These are phyloP conservation scores for Andricus grossulariae DNA, from an alignment of 1,140 invertebrate genomes.

Conservation along the genomic window DNA sequence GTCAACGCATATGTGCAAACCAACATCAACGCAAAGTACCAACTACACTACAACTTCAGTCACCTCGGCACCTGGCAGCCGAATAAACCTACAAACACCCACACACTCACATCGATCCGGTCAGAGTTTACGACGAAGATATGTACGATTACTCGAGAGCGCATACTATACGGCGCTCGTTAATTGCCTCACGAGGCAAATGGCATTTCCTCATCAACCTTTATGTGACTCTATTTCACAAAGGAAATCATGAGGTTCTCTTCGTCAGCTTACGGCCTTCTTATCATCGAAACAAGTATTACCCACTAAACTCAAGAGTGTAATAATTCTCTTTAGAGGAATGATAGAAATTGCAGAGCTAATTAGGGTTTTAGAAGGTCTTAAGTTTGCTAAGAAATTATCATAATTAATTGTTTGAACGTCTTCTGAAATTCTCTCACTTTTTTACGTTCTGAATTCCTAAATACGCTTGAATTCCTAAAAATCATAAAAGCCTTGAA, in stretches of 20 bases:
- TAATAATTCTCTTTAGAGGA: neutral
- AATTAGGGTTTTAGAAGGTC: too few species aligned
- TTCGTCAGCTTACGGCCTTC: neutral
- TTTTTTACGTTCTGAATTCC: too few species aligned
- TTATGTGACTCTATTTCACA: constrained; percentile 22
- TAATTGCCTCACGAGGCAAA: constrained; percentile 21
- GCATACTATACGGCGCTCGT: constrained; percentile 8
- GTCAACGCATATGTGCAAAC: constrained; percentile 2
- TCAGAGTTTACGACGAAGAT: neutral
- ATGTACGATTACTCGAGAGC: constrained; percentile 18
- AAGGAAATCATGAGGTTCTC: constrained; percentile 23
- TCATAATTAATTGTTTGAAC: too few species aligned
- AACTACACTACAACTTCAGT: neutral
- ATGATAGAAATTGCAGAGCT: neutral
- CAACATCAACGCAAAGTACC: neutral
- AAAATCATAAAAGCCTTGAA: neutral
- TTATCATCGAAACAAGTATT: constrained; percentile 4
- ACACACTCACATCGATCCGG: neutral
- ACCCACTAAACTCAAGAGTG: neutral
- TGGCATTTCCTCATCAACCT: constrained; percentile 25
- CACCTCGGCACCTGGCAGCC: constrained; percentile 19
- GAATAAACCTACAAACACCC: neutral
- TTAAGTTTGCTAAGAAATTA: too few species aligned
- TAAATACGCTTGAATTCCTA: neutral
- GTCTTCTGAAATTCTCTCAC: too few species aligned